phyloP scores from a whole-genome alignment of 1,140 invertebrate species.

The Heliothis subflexa region DNA sequence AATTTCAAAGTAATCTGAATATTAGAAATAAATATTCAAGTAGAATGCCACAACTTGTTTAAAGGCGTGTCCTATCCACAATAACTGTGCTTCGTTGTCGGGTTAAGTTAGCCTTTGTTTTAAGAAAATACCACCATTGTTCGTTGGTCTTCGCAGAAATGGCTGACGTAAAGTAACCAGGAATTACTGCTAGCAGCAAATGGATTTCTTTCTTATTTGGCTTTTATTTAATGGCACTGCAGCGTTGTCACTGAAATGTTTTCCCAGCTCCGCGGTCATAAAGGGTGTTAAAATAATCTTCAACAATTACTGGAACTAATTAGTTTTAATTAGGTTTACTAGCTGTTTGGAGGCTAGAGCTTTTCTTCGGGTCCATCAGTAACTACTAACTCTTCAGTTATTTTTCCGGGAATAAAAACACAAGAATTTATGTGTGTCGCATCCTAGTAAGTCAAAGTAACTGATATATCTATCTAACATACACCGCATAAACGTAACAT shows the following conservation, averaged over 20 bases:
- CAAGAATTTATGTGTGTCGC: too few species aligned
- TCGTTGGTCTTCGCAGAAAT: slow-evolving; percentile 39
- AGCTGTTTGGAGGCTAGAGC: too few species aligned
- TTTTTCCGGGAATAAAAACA: too few species aligned
- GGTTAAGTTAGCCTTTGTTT: slow-evolving; percentile 33
- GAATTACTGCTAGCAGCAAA: slow-evolving; percentile 29
- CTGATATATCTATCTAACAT: not conserved
- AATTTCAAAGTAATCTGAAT: slow-evolving; percentile 22
- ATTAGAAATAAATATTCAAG: slow-evolving; percentile 30
- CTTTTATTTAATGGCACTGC: slow-evolving; percentile 36
- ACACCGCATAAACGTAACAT: not conserved
- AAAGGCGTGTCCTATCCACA: slow-evolving; percentile 13
- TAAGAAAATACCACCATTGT: slow-evolving; percentile 50
- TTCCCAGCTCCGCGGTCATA: not conserved
- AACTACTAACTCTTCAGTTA: too few species aligned
- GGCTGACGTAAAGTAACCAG: slow-evolving; percentile 33
- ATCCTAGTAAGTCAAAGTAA: not conserved
- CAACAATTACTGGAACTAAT: not conserved
- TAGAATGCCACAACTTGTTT: slow-evolving; percentile 28
- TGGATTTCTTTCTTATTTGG: slow-evolving; percentile 40
- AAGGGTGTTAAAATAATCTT: not conserved
- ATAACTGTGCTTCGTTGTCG: slow-evolving; percentile 35
- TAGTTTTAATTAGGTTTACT: not conserved
- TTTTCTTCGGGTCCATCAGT: too few species aligned
- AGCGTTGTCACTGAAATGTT: slow-evolving; percentile 5